Percentiles rank a stretch among this genome's conserved stretches.
phyloP scores from a whole-genome alignment of 1,140 invertebrate species.

The Neodiprion pinetum region DNA sequence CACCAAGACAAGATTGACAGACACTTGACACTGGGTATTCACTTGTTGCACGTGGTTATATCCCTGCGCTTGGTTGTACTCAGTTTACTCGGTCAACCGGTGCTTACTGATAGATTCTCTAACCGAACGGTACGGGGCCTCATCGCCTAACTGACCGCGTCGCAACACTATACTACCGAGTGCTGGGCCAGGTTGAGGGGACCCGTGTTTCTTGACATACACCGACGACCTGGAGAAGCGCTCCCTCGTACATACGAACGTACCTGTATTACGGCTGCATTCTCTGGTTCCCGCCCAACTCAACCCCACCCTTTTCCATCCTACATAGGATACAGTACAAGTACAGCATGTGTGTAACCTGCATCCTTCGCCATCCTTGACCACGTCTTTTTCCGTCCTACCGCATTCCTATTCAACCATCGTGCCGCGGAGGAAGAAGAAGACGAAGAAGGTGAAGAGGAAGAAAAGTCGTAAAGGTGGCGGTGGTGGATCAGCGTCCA shows the following conservation, averaged over 20 bases:
- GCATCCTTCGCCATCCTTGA: too few species aligned
- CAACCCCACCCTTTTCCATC: not conserved
- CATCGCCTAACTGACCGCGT: conserved; percentile 48
- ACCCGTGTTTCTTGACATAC: not conserved
- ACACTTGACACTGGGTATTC: not conserved
- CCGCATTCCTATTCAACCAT: too few species aligned
- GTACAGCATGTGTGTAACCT: too few species aligned
- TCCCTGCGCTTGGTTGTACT: not conserved
- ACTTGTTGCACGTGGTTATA: conserved; percentile 5
- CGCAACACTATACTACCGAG: conserved; percentile 3
- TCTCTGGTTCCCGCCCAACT: not conserved
- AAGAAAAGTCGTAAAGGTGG: too few species aligned
- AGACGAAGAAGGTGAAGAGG: too few species aligned
- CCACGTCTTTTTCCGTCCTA: too few species aligned
- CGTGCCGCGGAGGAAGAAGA: too few species aligned
- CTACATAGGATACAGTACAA: not conserved
- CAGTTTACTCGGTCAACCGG: not conserved
- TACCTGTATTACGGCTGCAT: conserved; percentile 4
- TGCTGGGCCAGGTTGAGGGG: conserved; percentile 4
- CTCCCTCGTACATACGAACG: not conserved
- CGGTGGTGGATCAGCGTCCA: too few species aligned
- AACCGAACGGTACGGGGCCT: conserved; percentile 45
- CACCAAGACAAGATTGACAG: not conserved
- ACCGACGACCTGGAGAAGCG: not conserved
- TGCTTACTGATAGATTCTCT: conserved; percentile 5